Conservation (phyloP, 2,113 vertebrate genomes). For the Calidris pygmaea region DNA sequence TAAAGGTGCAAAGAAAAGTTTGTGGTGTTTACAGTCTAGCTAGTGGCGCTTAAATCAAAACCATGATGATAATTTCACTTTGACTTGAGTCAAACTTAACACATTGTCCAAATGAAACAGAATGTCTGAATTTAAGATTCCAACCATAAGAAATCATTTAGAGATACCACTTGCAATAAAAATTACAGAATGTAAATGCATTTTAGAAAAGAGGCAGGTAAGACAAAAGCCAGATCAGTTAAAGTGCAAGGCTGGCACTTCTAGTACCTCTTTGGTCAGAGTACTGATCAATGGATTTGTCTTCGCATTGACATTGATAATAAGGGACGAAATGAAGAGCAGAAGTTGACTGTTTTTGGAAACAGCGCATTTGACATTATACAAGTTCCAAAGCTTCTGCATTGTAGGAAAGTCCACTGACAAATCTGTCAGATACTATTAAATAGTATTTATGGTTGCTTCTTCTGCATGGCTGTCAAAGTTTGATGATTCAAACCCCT, state of each 20-base stretch:
- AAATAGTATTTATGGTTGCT: not conserved
- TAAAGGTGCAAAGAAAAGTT: not conserved
- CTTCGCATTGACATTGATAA: not conserved
- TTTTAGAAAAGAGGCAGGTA: not conserved
- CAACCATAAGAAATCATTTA: not conserved
- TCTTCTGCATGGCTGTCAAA: not conserved
- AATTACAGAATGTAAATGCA: not conserved
- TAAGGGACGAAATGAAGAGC: not conserved
- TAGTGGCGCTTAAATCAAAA: not conserved
- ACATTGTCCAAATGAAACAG: not conserved
- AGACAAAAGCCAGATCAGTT: not conserved
- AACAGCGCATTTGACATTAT: not conserved
- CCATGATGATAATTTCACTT: not conserved
- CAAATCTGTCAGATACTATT: not conserved
- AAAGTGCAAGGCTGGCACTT: not conserved
- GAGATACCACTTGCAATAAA: not conserved
- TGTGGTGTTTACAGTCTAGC: not conserved
- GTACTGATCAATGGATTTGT: not conserved
- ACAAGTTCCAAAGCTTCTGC: not conserved
- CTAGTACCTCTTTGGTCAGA: not conserved
- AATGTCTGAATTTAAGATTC: not conserved
- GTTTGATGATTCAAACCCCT: not conserved
- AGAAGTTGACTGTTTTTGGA: not conserved
- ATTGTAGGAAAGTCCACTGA: not conserved
- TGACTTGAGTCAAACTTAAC: not conserved